Evolutionary conservation across 2,888 invertebrate genomes (phyloP), one percentile per base, ranked within the genome.

Genomic region (Drosophila prostipennis): DNA sequence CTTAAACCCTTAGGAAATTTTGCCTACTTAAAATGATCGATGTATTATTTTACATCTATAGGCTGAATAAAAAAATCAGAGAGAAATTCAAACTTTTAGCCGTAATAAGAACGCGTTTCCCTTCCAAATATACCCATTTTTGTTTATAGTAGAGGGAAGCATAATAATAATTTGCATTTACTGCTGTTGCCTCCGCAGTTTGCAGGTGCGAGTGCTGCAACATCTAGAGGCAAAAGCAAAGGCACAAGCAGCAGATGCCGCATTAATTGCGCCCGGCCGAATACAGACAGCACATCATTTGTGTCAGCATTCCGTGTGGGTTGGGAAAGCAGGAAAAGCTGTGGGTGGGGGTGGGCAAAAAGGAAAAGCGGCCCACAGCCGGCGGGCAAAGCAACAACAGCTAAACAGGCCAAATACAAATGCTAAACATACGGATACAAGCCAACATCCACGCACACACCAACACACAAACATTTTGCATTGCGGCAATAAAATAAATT

Each of bases 401-500:
- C 46, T 48, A 67, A 69, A 55, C 70, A 70, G 56, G 43, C 63
- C 52, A 73, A 63, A 63, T 54, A 63, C 49, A 54, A 70, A 72
- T 59, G 59, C 54, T 46, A 49, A 53, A 53, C 42, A 45, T 58
- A 43, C n/a, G 48, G 36, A 26, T n/a, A 48, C 48, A 48, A 34
- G 48, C 34, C 26, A 34, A 23, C 14, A 51, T 29, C 48, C 34
- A 42, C 14, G 19, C 19, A 32, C 37, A 34, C 32, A 40, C 32
- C 26, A 29, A 53, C 16, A 65, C 46, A 53, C 34, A 26, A 55
- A 29, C 67, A 51, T 45, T 65, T 74, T 55, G 67, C 74, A 72
- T 57, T 55, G 74, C 75, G 61, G 73, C 73, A 73, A 75, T 73
- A 73, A 73, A 73, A 73, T 73, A 73, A 73, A 73, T 74, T 75